phyloP scores from a whole-genome alignment of 2,113 vertebrate genomes.

The Pica pica region DNA sequence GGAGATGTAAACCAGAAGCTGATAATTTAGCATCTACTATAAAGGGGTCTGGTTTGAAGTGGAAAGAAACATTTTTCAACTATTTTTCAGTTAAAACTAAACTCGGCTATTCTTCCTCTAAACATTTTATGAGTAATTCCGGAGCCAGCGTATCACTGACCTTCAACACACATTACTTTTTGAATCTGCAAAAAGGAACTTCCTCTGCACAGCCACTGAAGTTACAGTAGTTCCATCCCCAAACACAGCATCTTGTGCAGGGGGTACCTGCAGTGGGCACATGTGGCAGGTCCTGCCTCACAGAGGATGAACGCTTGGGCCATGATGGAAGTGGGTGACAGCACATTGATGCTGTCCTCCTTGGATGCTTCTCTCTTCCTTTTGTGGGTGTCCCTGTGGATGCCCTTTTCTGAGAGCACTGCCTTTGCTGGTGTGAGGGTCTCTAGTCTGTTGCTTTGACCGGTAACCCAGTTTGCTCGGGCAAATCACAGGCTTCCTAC shows the following conservation, averaged over 20 bases:
- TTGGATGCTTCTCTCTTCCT: not conserved
- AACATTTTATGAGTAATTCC: not conserved
- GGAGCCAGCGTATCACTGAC: not conserved
- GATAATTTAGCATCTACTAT: constrained; percentile 62
- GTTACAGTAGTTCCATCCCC: not conserved
- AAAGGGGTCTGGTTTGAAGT: not conserved
- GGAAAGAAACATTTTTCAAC: constrained; percentile 14
- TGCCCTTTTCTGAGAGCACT: not conserved
- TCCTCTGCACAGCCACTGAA: not conserved
- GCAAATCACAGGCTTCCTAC: constrained; percentile 1
- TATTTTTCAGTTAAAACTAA: not conserved
- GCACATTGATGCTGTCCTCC: not conserved
- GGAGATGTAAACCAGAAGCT: constrained; percentile 63
- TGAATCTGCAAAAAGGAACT: not conserved
- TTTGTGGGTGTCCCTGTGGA: not conserved
- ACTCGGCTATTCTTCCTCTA: not conserved
- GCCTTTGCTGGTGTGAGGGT: not conserved
- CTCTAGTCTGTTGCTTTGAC: not conserved
- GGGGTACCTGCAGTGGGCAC: not conserved
- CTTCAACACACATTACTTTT: not conserved
- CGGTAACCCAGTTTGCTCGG: not conserved
- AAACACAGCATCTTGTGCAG: not conserved
- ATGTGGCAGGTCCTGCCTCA: not conserved
- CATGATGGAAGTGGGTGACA: not conserved
- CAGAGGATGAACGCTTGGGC: not conserved